These are phyloP conservation scores for Catharus minimus DNA, from an alignment of 2,113 vertebrate species.

Conservation along the genomic window DNA sequence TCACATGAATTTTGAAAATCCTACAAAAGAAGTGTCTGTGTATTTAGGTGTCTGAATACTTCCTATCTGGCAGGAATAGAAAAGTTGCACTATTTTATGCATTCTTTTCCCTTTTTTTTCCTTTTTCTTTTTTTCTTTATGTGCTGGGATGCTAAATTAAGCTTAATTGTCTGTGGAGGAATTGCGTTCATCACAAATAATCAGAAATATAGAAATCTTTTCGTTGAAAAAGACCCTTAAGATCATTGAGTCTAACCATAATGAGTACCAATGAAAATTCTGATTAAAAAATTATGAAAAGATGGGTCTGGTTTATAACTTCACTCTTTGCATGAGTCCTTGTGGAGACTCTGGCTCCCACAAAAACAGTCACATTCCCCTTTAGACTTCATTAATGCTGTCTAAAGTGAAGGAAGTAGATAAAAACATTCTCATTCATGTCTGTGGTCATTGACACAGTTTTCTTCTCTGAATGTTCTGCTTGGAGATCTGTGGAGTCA, in stretches of 20 bases:
- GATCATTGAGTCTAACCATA: background rate
- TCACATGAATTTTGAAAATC: background rate
- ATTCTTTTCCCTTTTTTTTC: rapidly evolving
- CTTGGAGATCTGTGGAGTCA: background rate
- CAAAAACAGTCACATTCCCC: background rate
- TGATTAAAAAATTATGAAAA: background rate
- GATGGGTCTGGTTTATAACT: background rate
- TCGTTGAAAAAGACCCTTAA: background rate
- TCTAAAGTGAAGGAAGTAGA: background rate
- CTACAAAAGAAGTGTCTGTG: rapidly evolving
- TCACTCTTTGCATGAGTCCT: background rate
- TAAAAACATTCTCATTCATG: background rate
- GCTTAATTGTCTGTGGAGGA: background rate
- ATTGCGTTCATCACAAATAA: background rate
- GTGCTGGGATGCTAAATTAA: background rate
- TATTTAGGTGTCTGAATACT: background rate
- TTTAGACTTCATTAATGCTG: background rate
- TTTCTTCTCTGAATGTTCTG: background rate
- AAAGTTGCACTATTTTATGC: background rate
- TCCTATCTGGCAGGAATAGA: background rate
- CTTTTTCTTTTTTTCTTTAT: background rate
- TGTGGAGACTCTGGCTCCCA: background rate
- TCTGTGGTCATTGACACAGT: background rate
- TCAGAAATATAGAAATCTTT: background rate
- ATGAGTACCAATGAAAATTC: background rate